A percentile compares a stretch with the other conserved stretches of the same genome.
phyloP scores from a whole-genome alignment of 2,888 invertebrate species.

The Dynastes maya region DNA sequence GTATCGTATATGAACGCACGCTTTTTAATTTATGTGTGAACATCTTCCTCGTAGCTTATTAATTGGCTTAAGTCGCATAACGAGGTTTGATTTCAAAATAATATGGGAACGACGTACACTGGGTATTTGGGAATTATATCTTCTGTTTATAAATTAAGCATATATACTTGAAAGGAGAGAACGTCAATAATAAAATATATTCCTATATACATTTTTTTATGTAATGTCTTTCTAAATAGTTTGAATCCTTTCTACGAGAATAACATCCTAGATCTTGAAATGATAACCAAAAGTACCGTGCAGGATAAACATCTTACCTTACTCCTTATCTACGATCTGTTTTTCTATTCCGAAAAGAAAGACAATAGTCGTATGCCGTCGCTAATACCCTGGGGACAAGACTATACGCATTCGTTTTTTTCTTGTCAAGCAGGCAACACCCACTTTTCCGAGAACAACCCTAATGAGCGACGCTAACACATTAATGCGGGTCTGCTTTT shows the following conservation, averaged over 20 bases:
- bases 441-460: slow-evolving; percentile 39
- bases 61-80: slow-evolving; percentile 18
- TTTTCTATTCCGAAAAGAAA: slow-evolving; percentile 9
- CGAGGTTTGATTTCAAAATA: slow-evolving; percentile 16
- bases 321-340: slow-evolving; percentile 27
- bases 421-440: slow-evolving; percentile 2
- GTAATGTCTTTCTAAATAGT: too few species aligned
- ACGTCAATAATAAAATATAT: too few species aligned
- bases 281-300: background rate
- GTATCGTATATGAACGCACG: background rate
- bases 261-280: background rate
- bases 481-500: slow-evolving; percentile 25
- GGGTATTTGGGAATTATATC: too few species aligned
- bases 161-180: too few species aligned
- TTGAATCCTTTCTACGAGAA: background rate
- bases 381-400: slow-evolving; percentile 26
- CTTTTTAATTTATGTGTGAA: slow-evolving; percentile 40
- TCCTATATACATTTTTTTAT: too few species aligned
- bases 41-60: slow-evolving; percentile 23
- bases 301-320: slow-evolving; percentile 17
- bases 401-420: slow-evolving; percentile 1
- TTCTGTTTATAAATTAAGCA: too few species aligned
- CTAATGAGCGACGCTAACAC: slow-evolving; percentile 31
- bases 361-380: slow-evolving; percentile 28
- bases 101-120: slow-evolving; percentile 4